Evolutionary conservation across 1,140 invertebrate genomes (phyloP), one percentile per base, ranked within the genome.

Genomic region (Aplysia californica): DNA sequence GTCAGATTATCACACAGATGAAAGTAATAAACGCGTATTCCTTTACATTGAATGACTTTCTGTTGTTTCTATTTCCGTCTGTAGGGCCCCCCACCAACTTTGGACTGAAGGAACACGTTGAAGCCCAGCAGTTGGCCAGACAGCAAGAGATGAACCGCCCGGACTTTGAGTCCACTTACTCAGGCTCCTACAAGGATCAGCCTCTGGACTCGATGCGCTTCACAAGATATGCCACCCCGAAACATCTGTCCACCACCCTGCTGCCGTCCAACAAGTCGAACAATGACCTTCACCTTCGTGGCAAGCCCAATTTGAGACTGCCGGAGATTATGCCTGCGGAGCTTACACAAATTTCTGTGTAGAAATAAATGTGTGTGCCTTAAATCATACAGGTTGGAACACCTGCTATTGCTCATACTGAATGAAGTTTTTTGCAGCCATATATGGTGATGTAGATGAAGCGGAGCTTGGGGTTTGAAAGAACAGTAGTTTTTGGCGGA

Each of bases 101-200:
- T 35, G 72, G 72, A 2, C 36, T 75, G 3, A 75, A 75, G 26
- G 29, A 75, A 33, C 15, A 41, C 36, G 66, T n/a, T 44, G 38
- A 75, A 21, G 36, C 58, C 20, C 23, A 50, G 29, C 1, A 3
- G 23, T 15, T n/a, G 41, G 39, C 2, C 0, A 41, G 39, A 66
- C 23, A 21, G n/a, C 41, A 66, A 66, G 59, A 31, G 39, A 21
- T 41, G 10, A 3, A 44, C n/a, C 2, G 26, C 26, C 72, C 72
- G n/a, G 72, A 75, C 20, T 75, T 75, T 65, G 36, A 41, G 59
- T 65, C 72, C 1, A 75, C 72, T 4, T 75, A 75, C 41, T 41
- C 23, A 39, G 31, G 39, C 21, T 64, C 72, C 31, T 75, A 75
- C 31, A 64, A 50, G 39, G 61, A 75, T 20, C 64, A 64, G 21